These are phyloP conservation scores for Panopea generosa DNA, from an alignment of 2,888 invertebrate genomes.

Conservation along the genomic window DNA sequence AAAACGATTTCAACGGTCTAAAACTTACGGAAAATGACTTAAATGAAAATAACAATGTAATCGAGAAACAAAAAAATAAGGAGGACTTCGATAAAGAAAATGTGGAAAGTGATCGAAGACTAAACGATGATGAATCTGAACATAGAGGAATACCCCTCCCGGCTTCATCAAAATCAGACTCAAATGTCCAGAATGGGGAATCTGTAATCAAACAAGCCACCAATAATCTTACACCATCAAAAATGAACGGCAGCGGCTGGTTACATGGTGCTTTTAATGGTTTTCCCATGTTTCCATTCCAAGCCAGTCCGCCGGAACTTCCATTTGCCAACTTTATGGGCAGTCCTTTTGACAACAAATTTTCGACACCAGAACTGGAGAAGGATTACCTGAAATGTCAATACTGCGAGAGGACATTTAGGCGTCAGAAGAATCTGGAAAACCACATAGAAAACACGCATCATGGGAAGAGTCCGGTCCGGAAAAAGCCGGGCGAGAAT, in stretches of 20 bases:
- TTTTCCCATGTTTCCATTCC: slow-evolving; percentile 76
- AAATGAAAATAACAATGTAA: slow-evolving; percentile 58
- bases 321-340: slow-evolving; percentile 72
- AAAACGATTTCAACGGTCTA: slow-evolving; percentile 10
- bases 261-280: slow-evolving; percentile 73
- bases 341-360: slow-evolving; percentile 77
- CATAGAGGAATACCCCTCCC: slow-evolving; percentile 56
- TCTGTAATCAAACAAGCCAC: slow-evolving; percentile 41
- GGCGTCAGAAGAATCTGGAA: slow-evolving; percentile 83
- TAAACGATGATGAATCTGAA: slow-evolving; percentile 24
- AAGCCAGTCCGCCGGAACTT: slow-evolving; percentile 74
- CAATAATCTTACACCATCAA: slow-evolving; percentile 59
- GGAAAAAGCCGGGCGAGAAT: slow-evolving; percentile 70
- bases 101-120: slow-evolving; percentile 11
- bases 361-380: slow-evolving; percentile 72
- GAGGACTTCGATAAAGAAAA: slow-evolving; percentile 37
- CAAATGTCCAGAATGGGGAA: slow-evolving; percentile 35
- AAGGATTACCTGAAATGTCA: slow-evolving; percentile 82
- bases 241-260: slow-evolving; percentile 70
- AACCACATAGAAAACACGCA: slow-evolving; percentile 84
- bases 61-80: slow-evolving; percentile 42
- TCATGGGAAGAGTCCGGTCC: slow-evolving; percentile 80
- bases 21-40: slow-evolving; percentile 15
- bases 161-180: slow-evolving; percentile 53
- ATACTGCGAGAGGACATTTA: slow-evolving; percentile 82